phyloP scores from a whole-genome alignment of 2,797 vertebrate species.

The Takifugu rubripes region DNA sequence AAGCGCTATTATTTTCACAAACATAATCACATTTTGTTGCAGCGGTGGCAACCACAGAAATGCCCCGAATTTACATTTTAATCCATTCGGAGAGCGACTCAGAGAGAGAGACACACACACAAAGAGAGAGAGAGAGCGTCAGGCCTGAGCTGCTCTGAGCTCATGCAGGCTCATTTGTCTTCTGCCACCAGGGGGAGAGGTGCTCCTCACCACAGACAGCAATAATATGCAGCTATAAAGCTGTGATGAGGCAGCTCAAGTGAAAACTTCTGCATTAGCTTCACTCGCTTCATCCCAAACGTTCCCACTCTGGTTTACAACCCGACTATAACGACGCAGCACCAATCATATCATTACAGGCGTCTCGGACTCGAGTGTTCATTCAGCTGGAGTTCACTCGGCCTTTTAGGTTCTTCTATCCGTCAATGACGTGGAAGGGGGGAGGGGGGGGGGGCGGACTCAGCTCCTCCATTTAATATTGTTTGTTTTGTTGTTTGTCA shows the following conservation, averaged over 20 bases:
- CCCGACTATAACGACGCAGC: conserved; percentile 57
- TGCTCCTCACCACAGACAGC: conserved; percentile 46
- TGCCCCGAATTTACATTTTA: conserved; percentile 27
- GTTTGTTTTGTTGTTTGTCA: conserved; percentile 86
- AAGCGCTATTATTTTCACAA: conserved; percentile 79
- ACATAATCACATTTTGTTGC: conserved; percentile 75
- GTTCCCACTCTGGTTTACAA: conserved; percentile 54
- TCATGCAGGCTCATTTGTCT: conserved; percentile 36
- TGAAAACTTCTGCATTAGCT: conserved; percentile 53
- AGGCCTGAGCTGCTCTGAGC: conserved; percentile 32
- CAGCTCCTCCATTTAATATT: conserved; percentile 77
- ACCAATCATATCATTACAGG: conserved; percentile 64
- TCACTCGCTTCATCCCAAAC: conserved; percentile 57
- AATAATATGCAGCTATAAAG: conserved; percentile 59
- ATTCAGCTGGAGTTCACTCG: conserved; percentile 53
- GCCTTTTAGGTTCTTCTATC: conserved; percentile 69
- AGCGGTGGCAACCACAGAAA: conserved; percentile 38
- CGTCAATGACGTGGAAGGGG: conserved; percentile 65
- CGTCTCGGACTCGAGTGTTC: conserved; percentile 65
- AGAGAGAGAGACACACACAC: conserved; percentile 15
- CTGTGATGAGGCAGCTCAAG: conserved; percentile 56
- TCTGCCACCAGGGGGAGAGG: conserved; percentile 75
- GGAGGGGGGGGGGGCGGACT: conserved; percentile 24
- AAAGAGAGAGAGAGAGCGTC: no score
- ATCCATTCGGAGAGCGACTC: conserved; percentile 43